phyloP scores from a whole-genome alignment of 2,888 invertebrate genomes.

The Drosophila ochracea region DNA sequence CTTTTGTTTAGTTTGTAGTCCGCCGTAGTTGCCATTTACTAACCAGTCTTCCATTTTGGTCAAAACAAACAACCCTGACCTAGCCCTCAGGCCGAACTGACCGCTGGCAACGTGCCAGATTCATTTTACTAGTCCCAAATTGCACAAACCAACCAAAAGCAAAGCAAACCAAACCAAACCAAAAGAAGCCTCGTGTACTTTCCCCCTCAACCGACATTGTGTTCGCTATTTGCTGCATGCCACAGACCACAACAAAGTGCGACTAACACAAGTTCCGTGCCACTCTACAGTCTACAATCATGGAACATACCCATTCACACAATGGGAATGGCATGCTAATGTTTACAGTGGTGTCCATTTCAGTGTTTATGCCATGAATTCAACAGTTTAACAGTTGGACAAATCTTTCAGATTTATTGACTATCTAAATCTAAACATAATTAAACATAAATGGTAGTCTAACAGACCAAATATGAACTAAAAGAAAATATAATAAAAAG shows the following conservation, averaged over 20 bases:
- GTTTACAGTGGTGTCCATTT: conserved; percentile 9
- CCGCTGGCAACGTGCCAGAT: conserved; percentile 57
- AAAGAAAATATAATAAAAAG: neutral
- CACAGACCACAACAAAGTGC: conserved; percentile 63
- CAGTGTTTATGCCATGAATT: conserved; percentile 4
- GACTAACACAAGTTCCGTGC: conserved; percentile 27
- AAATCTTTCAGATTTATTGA: neutral
- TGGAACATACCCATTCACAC: neutral
- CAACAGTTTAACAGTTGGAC: neutral
- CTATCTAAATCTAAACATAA: neutral
- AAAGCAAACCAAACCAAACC: neutral
- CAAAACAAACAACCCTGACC: conserved; percentile 54
- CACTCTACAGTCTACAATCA: conserved; percentile 1
- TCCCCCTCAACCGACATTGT: conserved; percentile 19
- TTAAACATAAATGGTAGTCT: neutral
- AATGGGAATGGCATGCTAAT: neutral
- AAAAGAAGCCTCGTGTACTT: conserved; percentile 19
- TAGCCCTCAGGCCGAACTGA: conserved; percentile 37
- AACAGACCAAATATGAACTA: neutral
- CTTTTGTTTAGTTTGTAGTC: conserved; percentile 1
- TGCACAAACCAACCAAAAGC: conserved; percentile 18
- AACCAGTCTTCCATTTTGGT: conserved; percentile 9
- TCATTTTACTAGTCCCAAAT: conserved; percentile 58
- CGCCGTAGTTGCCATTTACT: neutral
- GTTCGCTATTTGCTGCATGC: conserved; percentile 50